Conservation (phyloP, 1,140 invertebrate genomes). For the Caerostris extrusa region DNA sequence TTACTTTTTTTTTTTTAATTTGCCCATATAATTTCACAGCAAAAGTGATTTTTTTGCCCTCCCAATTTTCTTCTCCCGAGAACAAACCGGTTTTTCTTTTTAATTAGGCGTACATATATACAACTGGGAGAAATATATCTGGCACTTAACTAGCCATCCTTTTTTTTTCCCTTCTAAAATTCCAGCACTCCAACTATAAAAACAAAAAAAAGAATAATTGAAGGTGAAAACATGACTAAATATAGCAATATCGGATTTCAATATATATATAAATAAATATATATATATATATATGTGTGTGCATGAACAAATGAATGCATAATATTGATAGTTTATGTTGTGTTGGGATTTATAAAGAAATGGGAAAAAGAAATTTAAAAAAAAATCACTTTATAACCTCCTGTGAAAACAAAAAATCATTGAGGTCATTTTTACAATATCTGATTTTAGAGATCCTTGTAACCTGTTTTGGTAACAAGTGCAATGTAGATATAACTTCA, state of each 20-base stretch:
- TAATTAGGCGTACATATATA: background rate
- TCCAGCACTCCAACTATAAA: constrained; percentile 26
- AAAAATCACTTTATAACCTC: constrained; percentile 65
- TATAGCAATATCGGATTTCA: background rate
- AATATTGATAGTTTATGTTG: background rate
- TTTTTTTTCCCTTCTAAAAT: constrained; percentile 60
- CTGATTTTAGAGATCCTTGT: constrained; percentile 74
- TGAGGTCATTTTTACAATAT: constrained; percentile 68
- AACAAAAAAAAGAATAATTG: background rate
- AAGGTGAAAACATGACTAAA: background rate
- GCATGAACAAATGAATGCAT: background rate
- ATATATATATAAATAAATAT: background rate
- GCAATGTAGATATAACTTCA: constrained; percentile 56
- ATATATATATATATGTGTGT: background rate
- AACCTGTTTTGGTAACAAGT: constrained; percentile 65
- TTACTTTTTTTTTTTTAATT: constrained; percentile 29
- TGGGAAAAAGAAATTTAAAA: constrained; percentile 25
- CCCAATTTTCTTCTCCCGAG: background rate
- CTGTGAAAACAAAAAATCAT: background rate
- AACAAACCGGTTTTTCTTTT: constrained; percentile 52
- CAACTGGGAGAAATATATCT: background rate
- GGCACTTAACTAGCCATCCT: background rate
- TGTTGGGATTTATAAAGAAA: constrained; percentile 75
- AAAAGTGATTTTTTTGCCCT: background rate
- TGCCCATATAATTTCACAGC: background rate